A percentile compares a stretch with the other conserved stretches of the same genome.
Conservation (phyloP, 1,140 invertebrate species). For the Doryteuthis pealeii region DNA sequence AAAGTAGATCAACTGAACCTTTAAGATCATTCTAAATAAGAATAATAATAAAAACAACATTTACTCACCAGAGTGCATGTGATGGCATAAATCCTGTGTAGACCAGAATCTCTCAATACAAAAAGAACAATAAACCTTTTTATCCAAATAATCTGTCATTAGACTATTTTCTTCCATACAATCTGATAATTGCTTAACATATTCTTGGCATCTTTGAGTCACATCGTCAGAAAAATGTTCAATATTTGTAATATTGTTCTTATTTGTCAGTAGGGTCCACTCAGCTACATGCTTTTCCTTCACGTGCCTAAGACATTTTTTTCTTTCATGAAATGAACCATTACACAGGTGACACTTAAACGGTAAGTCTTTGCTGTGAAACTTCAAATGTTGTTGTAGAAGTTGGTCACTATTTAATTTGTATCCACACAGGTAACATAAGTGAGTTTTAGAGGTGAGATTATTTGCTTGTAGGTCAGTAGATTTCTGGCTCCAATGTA, state of each 20-base stretch:
- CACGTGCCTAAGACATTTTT: slow-evolving; percentile 80
- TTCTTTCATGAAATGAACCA: slow-evolving; percentile 76
- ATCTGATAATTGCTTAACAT: not conserved
- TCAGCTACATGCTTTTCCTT: slow-evolving; percentile 68
- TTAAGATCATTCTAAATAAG: no score
- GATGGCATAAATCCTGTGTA: slow-evolving; percentile 84
- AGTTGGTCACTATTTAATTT: slow-evolving; percentile 47
- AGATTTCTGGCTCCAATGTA: slow-evolving; percentile 30
- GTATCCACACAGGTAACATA: slow-evolving; percentile 51
- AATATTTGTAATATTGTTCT: slow-evolving; percentile 49
- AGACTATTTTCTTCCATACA: slow-evolving; percentile 65
- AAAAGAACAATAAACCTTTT: slow-evolving; percentile 75
- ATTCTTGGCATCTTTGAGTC: not conserved
- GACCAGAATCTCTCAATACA: slow-evolving; percentile 92
- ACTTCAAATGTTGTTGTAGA: slow-evolving; percentile 51
- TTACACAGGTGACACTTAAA: slow-evolving; percentile 94
- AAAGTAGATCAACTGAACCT: no score
- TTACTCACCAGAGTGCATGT: slow-evolving; percentile 71
- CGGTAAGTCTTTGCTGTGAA: slow-evolving; percentile 68
- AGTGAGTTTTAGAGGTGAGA: slow-evolving; percentile 51
- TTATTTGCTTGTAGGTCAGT: slow-evolving; percentile 49
- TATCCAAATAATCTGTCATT: slow-evolving; percentile 80
- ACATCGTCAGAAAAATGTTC: slow-evolving; percentile 42
- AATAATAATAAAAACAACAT: no score
- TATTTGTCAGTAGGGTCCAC: slow-evolving; percentile 54